Base-by-base conservation (phyloP, 2,888 invertebrate species). In the Tetramorium bicarinatum region DNA sequence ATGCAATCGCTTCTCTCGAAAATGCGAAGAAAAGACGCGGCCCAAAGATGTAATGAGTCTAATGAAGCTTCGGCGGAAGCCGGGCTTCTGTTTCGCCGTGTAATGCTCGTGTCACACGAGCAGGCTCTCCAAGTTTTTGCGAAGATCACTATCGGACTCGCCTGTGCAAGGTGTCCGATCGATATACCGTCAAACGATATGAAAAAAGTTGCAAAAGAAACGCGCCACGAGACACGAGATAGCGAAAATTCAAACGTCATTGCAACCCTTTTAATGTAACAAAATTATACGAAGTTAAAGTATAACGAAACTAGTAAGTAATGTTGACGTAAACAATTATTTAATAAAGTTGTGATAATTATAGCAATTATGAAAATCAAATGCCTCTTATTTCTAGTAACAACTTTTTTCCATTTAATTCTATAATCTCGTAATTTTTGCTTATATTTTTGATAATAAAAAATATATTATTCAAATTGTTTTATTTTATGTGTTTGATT, bases 71-170 rank as follows among this genome's bases (percentile, higher is more conserved):
- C 11, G 25, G 25, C n/a, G 25, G 15, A 66, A 54, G 44, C n/a
- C 44, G n/a, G 47, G 59, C 56, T 64, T 85, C 74, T 71, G 85
- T 87, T 85, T 87, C 76, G 87, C 75, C 82, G 76, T 84, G 85
- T 89, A 89, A 89, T 75, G 84, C 86, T 89, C 89, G 88, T 89
- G 89, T 90, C 84, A 83, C 89, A 86, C 88, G 86, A 86, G 76
- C 83, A 64, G 74, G 72, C 61, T 25, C 52, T 77, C 81, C 41
- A 86, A 87, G 74, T 89, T 89, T 86, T 86, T 86, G 52, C 69
- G 54, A 85, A 89, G 88, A 90, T 90, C 87, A 81, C 84, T 91
- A 88, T 88, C 90, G 54, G 82, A 44, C 67, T 75, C 64, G 56
- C 59, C 76, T 66, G 21, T 54, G 83, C 84, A 49, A 77, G 76